A percentile compares a stretch with the other conserved stretches of the same genome.
Evolutionary conservation across 2,888 invertebrate species (phyloP).

Genomic region (Phoenoteleia sp.): DNA sequence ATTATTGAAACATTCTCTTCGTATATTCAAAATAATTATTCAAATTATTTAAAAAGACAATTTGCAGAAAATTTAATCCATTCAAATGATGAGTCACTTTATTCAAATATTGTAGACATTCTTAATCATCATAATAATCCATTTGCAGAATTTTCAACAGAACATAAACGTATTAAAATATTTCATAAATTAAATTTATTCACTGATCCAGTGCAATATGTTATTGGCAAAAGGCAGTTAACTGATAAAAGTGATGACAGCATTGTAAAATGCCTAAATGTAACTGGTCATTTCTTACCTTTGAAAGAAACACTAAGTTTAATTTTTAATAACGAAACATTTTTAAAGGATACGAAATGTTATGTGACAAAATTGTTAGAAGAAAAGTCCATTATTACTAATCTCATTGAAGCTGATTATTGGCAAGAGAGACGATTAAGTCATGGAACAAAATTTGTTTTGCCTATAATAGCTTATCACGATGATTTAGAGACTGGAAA

Average conservation of each 20-base stretch:
- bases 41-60: conserved; percentile 10
- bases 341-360: neutral
- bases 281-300: conserved; percentile 10
- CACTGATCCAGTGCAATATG: conserved; percentile 9
- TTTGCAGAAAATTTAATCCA: neutral
- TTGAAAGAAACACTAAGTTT: conserved; percentile 7
- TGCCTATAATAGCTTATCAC: conserved; percentile 19
- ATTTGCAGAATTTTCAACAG: conserved; percentile 25
- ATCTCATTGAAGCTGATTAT: conserved; percentile 37
- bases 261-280: neutral
- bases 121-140: conserved; percentile 27
- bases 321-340: conserved; percentile 12
- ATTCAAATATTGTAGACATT: conserved; percentile 14
- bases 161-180: conserved; percentile 19
- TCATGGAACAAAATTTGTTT: conserved; percentile 21
- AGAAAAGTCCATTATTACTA: conserved; percentile 5
- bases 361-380: neutral
- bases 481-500: conserved; percentile 42
- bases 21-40: conserved; percentile 37
- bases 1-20: conserved; percentile 6
- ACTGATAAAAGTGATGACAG: neutral
- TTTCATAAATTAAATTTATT: conserved; percentile 21
- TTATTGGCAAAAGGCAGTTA: neutral
- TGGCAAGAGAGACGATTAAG: neutral
- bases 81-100: neutral